Base-by-base conservation (phyloP, 2,113 vertebrate genomes). In the Pampusana beccarii region DNA sequence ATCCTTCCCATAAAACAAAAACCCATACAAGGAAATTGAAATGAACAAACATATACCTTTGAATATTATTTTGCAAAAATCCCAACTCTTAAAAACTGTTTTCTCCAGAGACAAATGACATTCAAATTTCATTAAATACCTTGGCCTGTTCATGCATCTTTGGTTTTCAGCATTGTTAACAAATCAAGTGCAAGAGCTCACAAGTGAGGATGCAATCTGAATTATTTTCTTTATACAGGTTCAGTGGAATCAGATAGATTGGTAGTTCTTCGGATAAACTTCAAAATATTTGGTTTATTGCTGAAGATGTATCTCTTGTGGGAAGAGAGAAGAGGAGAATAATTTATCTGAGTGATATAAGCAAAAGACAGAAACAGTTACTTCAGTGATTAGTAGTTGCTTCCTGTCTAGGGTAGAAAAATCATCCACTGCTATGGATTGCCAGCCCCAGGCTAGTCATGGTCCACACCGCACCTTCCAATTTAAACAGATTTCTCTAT, bases 271-370 rank as follows among this genome's bases (percentile, higher is more conserved):
- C 58, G 83, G 33, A 85, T 75, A 64, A 91, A 74, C 34, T 83
- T 80, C 12, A 69, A 88, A 88, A 84, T 74, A 88, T 66, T 92
- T 93, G 9, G 61, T 82, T 82, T 82, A 88, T 58, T 77, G 31
- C 51, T 83, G 54, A 70, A 77, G 67, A 78, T 34, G 12, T 61
- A 51, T 82, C 80, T 86, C 62, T 51, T 79, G 19, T 11, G 23
- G 38, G 71, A 83, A 93, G 44, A 72, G 8, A 74, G 31, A 85
- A 60, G 31, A 60, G 15, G 6, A 42, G 36, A 88, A 69, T 82
- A 95, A 96, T 92, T 94, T 65, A 79, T 57, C 34, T 53, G 54
- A 85, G 70, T 17, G 40, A 80, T 72, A 77, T 72, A 77, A 58
- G 81, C 50, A 57, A 77, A 58, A 93, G 90, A 88, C 40, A 82